Evolutionary conservation across 23 tunicate genomes (phyloP), one percentile per base, ranked within the genome.

Genomic region (Styela plicata): DNA sequence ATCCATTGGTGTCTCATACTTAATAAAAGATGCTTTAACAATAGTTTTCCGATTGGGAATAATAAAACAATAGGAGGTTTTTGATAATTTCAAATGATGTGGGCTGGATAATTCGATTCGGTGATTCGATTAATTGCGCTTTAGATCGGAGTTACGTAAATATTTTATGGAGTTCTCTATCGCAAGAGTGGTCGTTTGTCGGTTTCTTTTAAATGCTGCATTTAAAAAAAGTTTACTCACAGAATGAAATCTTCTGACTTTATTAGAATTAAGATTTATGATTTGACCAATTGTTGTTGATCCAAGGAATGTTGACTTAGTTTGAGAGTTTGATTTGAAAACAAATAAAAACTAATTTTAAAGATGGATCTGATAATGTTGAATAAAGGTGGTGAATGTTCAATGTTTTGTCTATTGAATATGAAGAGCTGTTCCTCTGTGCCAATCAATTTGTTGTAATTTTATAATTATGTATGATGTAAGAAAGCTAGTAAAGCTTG

Each of bases 321-420:
- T 66, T 71, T 67, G n/a, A 93, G 70, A 27, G 93, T 88, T 93
- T 93, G 68, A n/a, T 44, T 44, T 7, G 10, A 44, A 44, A 44
- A 44, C 57, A 44, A 44, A 44, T n/a, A 27, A 36, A 78, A 96
- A 89, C 81, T 96, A n/a, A n/a, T 96, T 69, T 96, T 81, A 83
- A 84, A 96, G 94, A 96, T 96, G 24, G 91, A 34, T 0, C 87
- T 85, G 70, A n/a, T n/a, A n/a, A n/a, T n/a, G n/a, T n/a, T n/a
- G n/a, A n/a, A n/a, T n/a, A n/a, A n/a, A n/a, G n/a, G n/a, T n/a
- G n/a, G n/a, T n/a, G n/a, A n/a, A n/a, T n/a, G n/a, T n/a, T n/a
- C n/a, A n/a, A n/a, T n/a, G n/a, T n/a, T n/a, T n/a, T n/a, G n/a
- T n/a, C n/a, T n/a, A n/a, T n/a, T n/a, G n/a, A n/a, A n/a, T n/a